phyloP scores from a whole-genome alignment of 92 coral and sea anemone genomes.

The Diadumene lineata region DNA sequence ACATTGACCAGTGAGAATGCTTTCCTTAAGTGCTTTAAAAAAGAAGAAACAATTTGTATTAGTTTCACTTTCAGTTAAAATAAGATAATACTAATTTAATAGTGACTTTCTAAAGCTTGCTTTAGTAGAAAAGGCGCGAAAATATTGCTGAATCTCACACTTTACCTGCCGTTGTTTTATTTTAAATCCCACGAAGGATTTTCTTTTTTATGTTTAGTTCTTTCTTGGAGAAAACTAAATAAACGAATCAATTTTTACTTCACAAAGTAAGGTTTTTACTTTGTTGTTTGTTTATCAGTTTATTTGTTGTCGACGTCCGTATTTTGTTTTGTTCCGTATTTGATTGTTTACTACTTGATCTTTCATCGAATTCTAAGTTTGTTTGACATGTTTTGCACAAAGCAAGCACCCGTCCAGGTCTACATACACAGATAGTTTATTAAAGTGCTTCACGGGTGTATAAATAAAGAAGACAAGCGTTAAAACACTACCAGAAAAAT shows the following conservation, averaged over 20 bases:
- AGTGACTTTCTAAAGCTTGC: too few species aligned
- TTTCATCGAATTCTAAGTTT: slow-evolving; percentile 28
- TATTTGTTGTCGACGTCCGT: background rate
- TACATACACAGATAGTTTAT: slow-evolving; percentile 18
- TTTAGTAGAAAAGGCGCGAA: too few species aligned
- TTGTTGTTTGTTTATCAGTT: background rate
- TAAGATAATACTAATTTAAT: too few species aligned
- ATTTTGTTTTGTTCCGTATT: background rate
- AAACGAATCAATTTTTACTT: too few species aligned
- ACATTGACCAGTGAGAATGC: background rate
- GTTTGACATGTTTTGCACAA: slow-evolving; percentile 16
- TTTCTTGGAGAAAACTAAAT: too few species aligned
- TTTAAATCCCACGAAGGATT: too few species aligned
- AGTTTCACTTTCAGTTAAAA: background rate
- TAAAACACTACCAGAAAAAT: slow-evolving; percentile 14
- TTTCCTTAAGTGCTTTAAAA: background rate
- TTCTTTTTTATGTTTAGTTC: too few species aligned
- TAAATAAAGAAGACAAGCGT: slow-evolving; percentile 22
- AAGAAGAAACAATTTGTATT: background rate
- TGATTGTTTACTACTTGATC: slow-evolving; percentile 20
- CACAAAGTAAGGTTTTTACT: too few species aligned
- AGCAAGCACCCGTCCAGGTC: slow-evolving; percentile 10
- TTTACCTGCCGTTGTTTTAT: too few species aligned
- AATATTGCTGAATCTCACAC: too few species aligned
- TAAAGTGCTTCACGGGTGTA: slow-evolving; percentile 12